These are phyloP conservation scores for Antechinus flavipes DNA, from an alignment of 2,113 vertebrate genomes.

Conservation along the genomic window DNA sequence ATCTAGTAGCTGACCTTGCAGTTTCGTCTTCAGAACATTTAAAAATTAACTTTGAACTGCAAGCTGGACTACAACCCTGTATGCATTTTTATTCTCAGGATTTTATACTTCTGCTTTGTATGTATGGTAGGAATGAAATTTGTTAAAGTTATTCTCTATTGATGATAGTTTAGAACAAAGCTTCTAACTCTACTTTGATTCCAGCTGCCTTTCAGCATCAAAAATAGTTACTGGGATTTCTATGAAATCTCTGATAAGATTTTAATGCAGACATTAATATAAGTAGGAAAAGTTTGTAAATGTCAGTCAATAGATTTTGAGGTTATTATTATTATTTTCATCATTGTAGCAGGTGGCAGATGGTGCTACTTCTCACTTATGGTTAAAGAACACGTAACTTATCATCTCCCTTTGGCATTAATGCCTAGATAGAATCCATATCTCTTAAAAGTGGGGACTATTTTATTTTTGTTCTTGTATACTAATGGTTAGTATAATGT, in stretches of 20 bases:
- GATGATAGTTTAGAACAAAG: not conserved
- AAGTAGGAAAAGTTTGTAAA: not conserved
- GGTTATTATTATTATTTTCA: not conserved
- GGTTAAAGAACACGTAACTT: constrained; percentile 27
- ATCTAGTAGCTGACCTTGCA: not conserved
- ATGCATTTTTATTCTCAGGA: not conserved
- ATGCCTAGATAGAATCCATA: not conserved
- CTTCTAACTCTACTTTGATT: not conserved
- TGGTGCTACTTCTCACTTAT: not conserved
- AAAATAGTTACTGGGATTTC: not conserved
- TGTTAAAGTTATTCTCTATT: not conserved
- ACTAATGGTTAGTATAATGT: not conserved
- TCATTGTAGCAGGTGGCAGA: not conserved
- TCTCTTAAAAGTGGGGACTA: not conserved
- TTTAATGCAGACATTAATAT: not conserved
- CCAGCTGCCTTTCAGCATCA: not conserved
- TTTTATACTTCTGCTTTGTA: not conserved
- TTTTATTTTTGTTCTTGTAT: not conserved
- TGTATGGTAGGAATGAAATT: not conserved
- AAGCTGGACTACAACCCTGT: not conserved
- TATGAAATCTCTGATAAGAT: not conserved
- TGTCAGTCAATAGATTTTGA: not conserved
- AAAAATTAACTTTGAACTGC: not conserved
- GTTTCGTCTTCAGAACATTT: constrained; percentile 13
- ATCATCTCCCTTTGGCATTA: constrained; percentile 42